A percentile compares a stretch with the other conserved stretches of the same genome.
phyloP scores from a whole-genome alignment of 2,797 vertebrate species.

The Danio tinwini region DNA sequence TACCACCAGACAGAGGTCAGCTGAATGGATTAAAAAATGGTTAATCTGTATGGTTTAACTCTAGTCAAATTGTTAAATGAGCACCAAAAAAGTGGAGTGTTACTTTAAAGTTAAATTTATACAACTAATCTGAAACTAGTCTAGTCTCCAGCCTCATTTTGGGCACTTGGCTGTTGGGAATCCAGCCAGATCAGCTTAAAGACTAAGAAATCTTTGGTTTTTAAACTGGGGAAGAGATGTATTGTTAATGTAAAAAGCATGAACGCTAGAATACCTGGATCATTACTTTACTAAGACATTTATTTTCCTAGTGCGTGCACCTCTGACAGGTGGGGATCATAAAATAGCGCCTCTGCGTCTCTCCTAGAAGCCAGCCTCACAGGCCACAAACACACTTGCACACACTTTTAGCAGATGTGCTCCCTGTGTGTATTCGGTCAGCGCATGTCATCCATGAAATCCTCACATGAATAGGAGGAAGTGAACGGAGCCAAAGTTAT shows the following conservation, averaged over 20 bases:
- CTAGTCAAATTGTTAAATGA: too few species aligned
- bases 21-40: too few species aligned
- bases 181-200: not conserved
- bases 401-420: slow-evolving; percentile 66
- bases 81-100: too few species aligned
- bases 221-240: not conserved
- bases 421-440: slow-evolving; percentile 66
- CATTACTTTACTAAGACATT: slow-evolving; percentile 33
- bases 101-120: too few species aligned
- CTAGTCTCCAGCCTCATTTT: too few species aligned
- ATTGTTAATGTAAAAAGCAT: slow-evolving; percentile 1
- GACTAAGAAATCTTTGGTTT: not conserved
- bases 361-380: slow-evolving; percentile 38
- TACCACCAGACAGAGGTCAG: too few species aligned
- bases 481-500: slow-evolving; percentile 67
- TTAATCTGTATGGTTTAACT: too few species aligned
- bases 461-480: slow-evolving; percentile 65
- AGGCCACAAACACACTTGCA: slow-evolving; percentile 27
- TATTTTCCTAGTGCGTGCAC: slow-evolving; percentile 54
- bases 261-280: slow-evolving; percentile 18
- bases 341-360: slow-evolving; percentile 61
- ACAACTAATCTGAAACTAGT: too few species aligned
- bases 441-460: slow-evolving; percentile 67
- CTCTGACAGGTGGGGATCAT: slow-evolving; percentile 54
- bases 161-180: not conserved